Base-by-base conservation (phyloP, 2,113 vertebrate species). In the Nycticryphes semicollaris region DNA sequence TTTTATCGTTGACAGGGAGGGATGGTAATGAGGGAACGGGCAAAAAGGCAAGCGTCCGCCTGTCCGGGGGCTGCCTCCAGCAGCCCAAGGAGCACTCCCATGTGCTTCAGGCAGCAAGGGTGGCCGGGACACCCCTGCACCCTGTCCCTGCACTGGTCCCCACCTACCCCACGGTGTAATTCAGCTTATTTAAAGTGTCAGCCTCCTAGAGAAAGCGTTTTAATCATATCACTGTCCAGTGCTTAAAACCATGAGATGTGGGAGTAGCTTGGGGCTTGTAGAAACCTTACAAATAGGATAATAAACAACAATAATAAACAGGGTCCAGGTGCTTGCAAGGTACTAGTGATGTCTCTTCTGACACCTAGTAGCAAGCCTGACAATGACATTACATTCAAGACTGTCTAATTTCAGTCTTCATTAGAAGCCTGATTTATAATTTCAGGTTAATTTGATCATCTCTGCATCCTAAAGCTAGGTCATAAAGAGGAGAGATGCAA, bases 141-240 rank as follows among this genome's bases (percentile, higher is more conserved):
- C 51, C 51, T 83, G 17, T 11, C 67, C 54, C 60, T 8, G 18
- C 0, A 4, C 31, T 50, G 12, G 57, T 19, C 64, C 39, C 31
- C 45, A 4, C 67, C 72, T 0, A 0, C 33, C 41, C 31, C 6
- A 0, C 0, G 0, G 23, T 9, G 19, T 14, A 2, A 7, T 18
- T 33, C 80, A 6, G 41, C 35, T 39, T 28, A 2, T 37, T 33
- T 24, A 45, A 54, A 20, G 16, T 0, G 15, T 12, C 60, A 54
- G 81, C 17, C 86, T 27, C 22, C 37, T 4, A 13, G 43, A 76
- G n/a, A 10, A n/a, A 41, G 56, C 5, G 3, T 50, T 85, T 66
- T 31, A 50, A 53, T 53, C 12, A 0, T 5, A 25, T 7, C 41
- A 4, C 37, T 33, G 18, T 33, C 21, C 4, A 3, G n/a, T 22